Conservation (phyloP, 1,140 invertebrate species). For the Solenopsis fugax region DNA sequence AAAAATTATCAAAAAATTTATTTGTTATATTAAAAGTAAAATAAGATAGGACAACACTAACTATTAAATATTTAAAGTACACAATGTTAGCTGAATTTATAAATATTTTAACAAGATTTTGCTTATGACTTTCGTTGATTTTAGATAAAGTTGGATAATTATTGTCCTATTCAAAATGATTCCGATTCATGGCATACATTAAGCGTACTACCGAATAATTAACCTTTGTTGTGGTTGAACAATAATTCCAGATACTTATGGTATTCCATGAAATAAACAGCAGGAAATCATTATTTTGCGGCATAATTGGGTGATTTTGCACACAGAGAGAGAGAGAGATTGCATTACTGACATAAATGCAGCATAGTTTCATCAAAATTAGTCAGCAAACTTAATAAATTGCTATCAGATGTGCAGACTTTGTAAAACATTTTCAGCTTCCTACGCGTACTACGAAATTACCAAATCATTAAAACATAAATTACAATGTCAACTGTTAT, state of each 20-base stretch:
- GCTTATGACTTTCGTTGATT: slow-evolving; percentile 15
- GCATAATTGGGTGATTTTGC: background rate
- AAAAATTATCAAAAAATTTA: background rate
- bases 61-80: background rate
- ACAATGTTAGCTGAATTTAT: background rate
- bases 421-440: slow-evolving; percentile 25
- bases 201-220: slow-evolving; percentile 39
- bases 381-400: slow-evolving; percentile 18
- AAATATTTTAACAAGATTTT: slow-evolving; percentile 15
- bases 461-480: background rate
- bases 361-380: slow-evolving; percentile 36
- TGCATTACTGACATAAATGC: slow-evolving; percentile 17
- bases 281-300: slow-evolving; percentile 41
- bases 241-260: slow-evolving; percentile 40
- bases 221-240: slow-evolving; percentile 38
- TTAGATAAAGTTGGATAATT: slow-evolving; percentile 41
- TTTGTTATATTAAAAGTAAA: background rate
- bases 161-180: slow-evolving; percentile 30
- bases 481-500: background rate
- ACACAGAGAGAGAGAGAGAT: background rate
- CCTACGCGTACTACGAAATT: background rate
- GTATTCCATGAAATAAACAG: slow-evolving; percentile 48
- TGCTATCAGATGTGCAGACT: background rate
- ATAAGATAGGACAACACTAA: background rate
- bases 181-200: slow-evolving; percentile 50